A percentile compares a stretch with the other conserved stretches of the same genome.
Conservation (phyloP, 2,113 vertebrate genomes). For the Myrmophylax atrothorax region DNA sequence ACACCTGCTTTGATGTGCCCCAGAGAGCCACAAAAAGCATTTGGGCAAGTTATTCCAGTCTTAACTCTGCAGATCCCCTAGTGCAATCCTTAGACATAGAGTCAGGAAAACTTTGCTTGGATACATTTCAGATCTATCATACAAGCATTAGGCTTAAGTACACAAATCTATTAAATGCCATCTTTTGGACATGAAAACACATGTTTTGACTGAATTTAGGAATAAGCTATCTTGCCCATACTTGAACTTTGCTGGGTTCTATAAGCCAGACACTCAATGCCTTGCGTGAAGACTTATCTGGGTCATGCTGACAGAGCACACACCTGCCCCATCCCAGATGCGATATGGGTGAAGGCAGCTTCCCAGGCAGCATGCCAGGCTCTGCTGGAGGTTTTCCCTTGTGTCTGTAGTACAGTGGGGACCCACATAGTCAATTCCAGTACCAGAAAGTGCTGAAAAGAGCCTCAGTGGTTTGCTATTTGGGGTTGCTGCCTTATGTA, state of each 20-base stretch:
- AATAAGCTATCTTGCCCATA: neutral
- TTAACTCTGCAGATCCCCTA: neutral
- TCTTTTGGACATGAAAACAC: neutral
- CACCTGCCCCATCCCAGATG: accelerated
- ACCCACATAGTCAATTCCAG: neutral
- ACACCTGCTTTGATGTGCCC: neutral
- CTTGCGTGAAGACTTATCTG: neutral
- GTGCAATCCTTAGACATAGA: neutral
- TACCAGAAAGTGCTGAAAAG: neutral
- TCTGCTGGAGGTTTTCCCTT: neutral
- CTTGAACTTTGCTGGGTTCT: neutral
- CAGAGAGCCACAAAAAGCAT: neutral
- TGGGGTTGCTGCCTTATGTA: neutral
- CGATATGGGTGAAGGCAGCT: neutral
- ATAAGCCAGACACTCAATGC: neutral
- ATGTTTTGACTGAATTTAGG: neutral
- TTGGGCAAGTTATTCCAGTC: neutral
- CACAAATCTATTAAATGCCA: neutral
- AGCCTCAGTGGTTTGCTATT: neutral
- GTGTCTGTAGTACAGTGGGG: neutral
- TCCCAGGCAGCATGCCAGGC: accelerated
- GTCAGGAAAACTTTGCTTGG: neutral
- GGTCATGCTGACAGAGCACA: neutral
- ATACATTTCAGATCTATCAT: neutral
- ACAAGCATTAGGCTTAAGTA: neutral